Evolutionary conservation across 2,888 invertebrate genomes (phyloP).

Genomic region (Pecten maximus): DNA sequence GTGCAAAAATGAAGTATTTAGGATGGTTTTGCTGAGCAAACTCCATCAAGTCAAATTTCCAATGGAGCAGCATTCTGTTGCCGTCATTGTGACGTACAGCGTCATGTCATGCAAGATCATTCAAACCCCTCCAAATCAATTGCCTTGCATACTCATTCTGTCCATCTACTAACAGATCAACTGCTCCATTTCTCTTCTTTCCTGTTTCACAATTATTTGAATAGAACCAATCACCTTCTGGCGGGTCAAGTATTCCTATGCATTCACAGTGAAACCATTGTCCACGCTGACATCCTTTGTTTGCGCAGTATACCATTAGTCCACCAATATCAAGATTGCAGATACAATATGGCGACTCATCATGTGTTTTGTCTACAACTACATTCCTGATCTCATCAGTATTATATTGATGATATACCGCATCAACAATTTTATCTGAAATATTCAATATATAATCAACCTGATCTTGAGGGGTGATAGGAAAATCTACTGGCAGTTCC

Average conservation of each 20-base stretch:
- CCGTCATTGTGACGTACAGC: conserved; percentile 52
- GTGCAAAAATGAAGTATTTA: conserved; percentile 51
- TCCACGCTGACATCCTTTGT: conserved; percentile 36
- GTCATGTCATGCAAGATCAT: conserved; percentile 47
- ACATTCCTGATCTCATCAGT: conserved; percentile 35
- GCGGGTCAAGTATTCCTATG: conserved; percentile 40
- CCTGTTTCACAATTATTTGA: conserved; percentile 35
- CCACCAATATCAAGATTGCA: conserved; percentile 35
- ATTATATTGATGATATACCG: conserved; percentile 35
- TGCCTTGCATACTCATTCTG: conserved; percentile 42
- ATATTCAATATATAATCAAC: neutral
- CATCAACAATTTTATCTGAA: conserved; percentile 3
- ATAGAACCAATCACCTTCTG: conserved; percentile 50
- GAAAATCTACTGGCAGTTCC: conserved; percentile 10
- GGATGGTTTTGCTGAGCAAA: conserved; percentile 44
- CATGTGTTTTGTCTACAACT: neutral
- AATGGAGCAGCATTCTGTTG: conserved; percentile 40
- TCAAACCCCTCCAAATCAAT: conserved; percentile 44
- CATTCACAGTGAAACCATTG: conserved; percentile 51
- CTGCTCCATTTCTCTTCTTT: neutral
- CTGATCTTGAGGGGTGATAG: neutral
- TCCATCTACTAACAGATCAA: conserved; percentile 27
- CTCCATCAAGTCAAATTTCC: conserved; percentile 43
- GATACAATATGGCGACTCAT: neutral
- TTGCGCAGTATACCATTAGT: conserved; percentile 41